Evolutionary conservation across 1,140 invertebrate species (phyloP).

Genomic region (Cotesia glomerata): DNA sequence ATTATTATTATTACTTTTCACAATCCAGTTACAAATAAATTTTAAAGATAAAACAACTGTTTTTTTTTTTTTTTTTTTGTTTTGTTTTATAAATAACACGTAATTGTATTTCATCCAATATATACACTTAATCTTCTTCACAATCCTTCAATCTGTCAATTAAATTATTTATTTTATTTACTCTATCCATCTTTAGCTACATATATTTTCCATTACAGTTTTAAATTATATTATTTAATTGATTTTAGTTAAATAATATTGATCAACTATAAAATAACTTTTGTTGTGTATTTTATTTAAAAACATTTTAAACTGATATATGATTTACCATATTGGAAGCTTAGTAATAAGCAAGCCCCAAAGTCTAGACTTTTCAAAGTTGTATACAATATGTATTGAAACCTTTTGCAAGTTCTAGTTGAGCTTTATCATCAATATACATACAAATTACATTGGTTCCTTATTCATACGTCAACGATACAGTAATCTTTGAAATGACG

Average conservation of each 20-base stretch:
- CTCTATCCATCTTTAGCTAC: neutral
- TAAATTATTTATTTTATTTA: slow-evolving; percentile 19
- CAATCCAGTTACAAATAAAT: too few relatives aligned
- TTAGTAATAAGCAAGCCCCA: neutral
- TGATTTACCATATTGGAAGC: slow-evolving; percentile 5
- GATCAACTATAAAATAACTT: neutral
- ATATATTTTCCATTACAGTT: neutral
- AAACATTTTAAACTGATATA: neutral
- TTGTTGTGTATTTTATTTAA: too few relatives aligned
- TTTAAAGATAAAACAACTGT: too few relatives aligned
- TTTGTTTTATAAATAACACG: too few relatives aligned
- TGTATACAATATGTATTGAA: too few relatives aligned
- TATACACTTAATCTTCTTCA: neutral
- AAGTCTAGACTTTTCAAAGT: neutral
- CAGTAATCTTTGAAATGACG: too few relatives aligned
- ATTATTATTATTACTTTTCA: neutral
- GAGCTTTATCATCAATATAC: too few relatives aligned
- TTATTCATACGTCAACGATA: neutral
- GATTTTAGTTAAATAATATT: too few relatives aligned
- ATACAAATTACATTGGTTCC: too few relatives aligned
- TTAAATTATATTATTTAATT: neutral
- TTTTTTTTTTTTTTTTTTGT: too few relatives aligned
- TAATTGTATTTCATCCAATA: neutral
- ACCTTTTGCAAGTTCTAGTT: too few relatives aligned
- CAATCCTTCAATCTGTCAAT: slow-evolving; percentile 19